Evolutionary conservation across 2,797 vertebrate genomes (phyloP).

Genomic region (Sebastes ruberrimus): DNA sequence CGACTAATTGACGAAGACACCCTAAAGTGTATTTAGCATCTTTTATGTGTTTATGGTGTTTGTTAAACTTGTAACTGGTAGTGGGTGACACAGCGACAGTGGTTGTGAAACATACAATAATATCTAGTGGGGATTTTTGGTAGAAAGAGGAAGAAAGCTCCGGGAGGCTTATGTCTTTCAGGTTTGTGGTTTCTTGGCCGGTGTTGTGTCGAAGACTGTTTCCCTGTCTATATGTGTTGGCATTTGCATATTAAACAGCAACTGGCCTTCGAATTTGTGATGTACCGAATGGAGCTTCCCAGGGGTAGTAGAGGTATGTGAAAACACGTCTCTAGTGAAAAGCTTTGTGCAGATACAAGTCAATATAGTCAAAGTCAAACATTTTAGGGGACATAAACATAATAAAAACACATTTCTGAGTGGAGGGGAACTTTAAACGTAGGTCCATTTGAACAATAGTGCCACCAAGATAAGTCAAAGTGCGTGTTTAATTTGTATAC

Average conservation of each 20-base stretch:
- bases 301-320: accelerated
- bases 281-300: not conserved
- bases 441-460: not conserved
- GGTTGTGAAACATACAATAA: no score
- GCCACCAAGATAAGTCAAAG: not conserved
- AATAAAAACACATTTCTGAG: not conserved
- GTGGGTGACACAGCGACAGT: no score
- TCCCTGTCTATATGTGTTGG: not conserved
- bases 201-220: not conserved
- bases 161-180: no score
- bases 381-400: not conserved
- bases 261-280: not conserved
- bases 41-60: no score
- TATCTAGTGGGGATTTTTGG: no score
- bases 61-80: no score
- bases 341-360: not conserved
- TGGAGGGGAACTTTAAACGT: not conserved
- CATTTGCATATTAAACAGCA: not conserved
- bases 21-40: no score
- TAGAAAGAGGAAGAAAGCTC: no score
- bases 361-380: not conserved
- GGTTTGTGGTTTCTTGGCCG: not conserved
- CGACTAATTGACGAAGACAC: no score
- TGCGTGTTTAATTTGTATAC: not conserved
- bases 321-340: not conserved